phyloP scores from a whole-genome alignment of 2,113 vertebrate species.

The Platycercus adscitus region DNA sequence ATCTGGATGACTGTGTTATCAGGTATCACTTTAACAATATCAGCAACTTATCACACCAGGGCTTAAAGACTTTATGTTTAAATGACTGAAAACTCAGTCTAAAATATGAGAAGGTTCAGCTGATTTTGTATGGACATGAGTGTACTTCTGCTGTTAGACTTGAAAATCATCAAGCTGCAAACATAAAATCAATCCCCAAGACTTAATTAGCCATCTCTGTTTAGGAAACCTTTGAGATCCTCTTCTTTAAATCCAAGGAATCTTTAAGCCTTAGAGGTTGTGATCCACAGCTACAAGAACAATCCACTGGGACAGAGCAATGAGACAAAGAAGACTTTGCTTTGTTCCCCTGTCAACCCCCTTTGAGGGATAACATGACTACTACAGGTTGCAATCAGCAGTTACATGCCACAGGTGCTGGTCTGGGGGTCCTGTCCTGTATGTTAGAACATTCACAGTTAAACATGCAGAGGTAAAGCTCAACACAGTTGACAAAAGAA shows the following conservation, averaged over 20 bases:
- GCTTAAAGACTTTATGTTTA: not conserved
- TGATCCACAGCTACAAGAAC: not conserved
- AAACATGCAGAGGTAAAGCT: not conserved
- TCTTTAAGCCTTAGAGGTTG: fast-evolving
- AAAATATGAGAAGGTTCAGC: not conserved
- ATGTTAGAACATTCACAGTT: not conserved
- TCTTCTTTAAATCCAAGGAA: not conserved
- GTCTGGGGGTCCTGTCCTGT: not conserved
- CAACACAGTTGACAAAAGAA: not conserved
- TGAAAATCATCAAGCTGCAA: not conserved
- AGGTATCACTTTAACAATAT: not conserved
- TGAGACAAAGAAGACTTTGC: not conserved
- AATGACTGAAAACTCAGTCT: not conserved
- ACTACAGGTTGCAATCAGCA: not conserved
- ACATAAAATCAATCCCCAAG: not conserved
- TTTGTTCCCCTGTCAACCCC: not conserved
- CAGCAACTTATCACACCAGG: fast-evolving
- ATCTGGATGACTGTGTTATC: not conserved
- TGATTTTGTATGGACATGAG: not conserved
- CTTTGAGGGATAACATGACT: not conserved
- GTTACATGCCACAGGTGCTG: not conserved
- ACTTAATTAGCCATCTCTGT: not conserved
- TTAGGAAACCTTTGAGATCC: not conserved
- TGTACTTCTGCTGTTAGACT: not conserved
- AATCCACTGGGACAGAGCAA: not conserved